Evolutionary conservation across 2,113 vertebrate genomes (phyloP).

Genomic region (Cynocephalus volans): DNA sequence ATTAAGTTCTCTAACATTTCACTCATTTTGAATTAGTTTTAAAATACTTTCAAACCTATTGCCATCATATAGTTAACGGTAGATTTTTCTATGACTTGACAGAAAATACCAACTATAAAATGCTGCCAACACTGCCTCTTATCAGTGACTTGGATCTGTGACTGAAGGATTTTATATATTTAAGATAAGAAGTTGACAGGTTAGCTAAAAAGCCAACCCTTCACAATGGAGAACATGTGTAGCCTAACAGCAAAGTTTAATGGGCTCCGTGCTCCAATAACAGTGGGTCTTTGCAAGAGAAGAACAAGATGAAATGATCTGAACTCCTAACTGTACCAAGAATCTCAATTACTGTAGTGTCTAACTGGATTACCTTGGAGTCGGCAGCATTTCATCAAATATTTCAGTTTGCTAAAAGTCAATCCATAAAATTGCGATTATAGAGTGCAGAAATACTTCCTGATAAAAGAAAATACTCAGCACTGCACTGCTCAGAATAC

Average conservation of each 20-base stretch:
- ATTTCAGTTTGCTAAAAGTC: not conserved
- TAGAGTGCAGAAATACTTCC: not conserved
- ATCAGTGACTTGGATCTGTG: not conserved
- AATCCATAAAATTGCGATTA: not conserved
- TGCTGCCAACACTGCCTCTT: not conserved
- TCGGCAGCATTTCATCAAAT: not conserved
- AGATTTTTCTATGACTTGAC: not conserved
- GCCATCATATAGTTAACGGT: not conserved
- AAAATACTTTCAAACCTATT: constrained; percentile 8
- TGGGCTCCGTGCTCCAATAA: not conserved
- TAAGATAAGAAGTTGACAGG: constrained; percentile 15
- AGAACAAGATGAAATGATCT: not conserved
- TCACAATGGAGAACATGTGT: not conserved
- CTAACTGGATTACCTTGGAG: not conserved
- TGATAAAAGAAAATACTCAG: not conserved
- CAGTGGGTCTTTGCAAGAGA: not conserved
- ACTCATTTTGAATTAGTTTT: constrained; percentile 5
- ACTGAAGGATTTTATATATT: not conserved
- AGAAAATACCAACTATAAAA: not conserved
- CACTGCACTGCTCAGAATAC: not conserved
- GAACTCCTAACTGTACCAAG: not conserved
- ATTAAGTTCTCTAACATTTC: not conserved
- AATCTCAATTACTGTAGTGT: not conserved
- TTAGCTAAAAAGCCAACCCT: not conserved
- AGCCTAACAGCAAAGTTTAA: not conserved